phyloP scores from a whole-genome alignment of 1,140 invertebrate species.

The Argopecten irradians region DNA sequence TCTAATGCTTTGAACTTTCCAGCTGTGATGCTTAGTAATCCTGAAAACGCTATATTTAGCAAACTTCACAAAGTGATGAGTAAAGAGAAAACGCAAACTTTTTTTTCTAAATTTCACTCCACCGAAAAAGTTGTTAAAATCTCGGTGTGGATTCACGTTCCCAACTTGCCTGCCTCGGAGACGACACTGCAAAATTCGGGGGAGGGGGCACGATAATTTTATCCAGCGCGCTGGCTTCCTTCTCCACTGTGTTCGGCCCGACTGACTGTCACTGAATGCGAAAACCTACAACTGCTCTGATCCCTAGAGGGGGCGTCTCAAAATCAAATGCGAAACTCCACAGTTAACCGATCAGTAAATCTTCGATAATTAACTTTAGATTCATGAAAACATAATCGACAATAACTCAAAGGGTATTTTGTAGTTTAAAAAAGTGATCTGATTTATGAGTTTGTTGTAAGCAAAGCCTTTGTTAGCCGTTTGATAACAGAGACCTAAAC shows the following conservation, averaged over 20 bases:
- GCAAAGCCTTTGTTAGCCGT: neutral
- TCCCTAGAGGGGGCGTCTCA: constrained; percentile 11
- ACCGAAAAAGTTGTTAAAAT: neutral
- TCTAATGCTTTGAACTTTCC: neutral
- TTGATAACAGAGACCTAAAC: neutral
- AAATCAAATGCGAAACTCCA: neutral
- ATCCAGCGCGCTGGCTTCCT: neutral
- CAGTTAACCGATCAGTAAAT: neutral
- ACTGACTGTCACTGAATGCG: neutral
- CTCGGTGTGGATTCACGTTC: neutral
- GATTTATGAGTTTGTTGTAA: neutral
- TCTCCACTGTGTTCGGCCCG: neutral
- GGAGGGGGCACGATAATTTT: neutral
- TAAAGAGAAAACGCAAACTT: neutral
- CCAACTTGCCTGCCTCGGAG: neutral
- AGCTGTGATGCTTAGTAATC: neutral
- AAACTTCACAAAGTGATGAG: constrained; percentile 3
- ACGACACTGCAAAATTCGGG: constrained; percentile 13
- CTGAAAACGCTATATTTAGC: neutral
- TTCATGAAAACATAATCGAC: neutral
- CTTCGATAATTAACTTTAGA: neutral
- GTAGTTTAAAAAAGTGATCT: neutral
- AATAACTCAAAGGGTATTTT: neutral
- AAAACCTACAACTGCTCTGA: neutral
- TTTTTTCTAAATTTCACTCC: neutral